A percentile compares a stretch with the other conserved stretches of the same genome.
These are phyloP conservation scores for Erannis defoliaria DNA, from an alignment of 2,888 invertebrate species.

Conservation along the genomic window DNA sequence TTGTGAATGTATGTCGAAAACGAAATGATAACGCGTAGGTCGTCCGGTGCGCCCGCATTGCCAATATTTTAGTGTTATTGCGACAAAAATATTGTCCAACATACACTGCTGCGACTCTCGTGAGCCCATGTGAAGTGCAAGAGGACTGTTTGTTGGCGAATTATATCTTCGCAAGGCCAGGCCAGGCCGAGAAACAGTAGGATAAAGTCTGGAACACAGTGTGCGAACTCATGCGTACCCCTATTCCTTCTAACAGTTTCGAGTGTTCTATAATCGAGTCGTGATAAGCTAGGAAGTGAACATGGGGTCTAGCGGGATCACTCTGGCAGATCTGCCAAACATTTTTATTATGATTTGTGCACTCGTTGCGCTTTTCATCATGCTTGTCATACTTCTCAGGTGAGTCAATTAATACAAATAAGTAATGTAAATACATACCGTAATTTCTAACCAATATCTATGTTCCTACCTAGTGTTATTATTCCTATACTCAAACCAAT, in stretches of 20 bases:
- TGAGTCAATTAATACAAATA: slow-evolving; percentile 65
- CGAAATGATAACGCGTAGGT: slow-evolving; percentile 57
- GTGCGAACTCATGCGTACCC: slow-evolving; percentile 67
- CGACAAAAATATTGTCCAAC: slow-evolving; percentile 60
- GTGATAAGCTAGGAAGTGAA: slow-evolving; percentile 53
- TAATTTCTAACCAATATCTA: background rate
- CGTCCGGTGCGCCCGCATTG: slow-evolving; percentile 44
- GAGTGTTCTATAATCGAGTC: slow-evolving; percentile 58
- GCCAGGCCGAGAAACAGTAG: slow-evolving; percentile 57
- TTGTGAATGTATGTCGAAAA: slow-evolving; percentile 64
- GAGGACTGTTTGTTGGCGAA: slow-evolving; percentile 52
- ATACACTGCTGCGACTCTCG: slow-evolving; percentile 40
- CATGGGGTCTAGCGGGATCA: slow-evolving; percentile 85
- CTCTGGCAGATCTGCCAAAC: slow-evolving; percentile 91
- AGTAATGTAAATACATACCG: background rate
- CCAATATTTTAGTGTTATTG: slow-evolving; percentile 57
- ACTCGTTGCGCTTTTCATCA: slow-evolving; percentile 90
- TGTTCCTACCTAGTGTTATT: background rate
- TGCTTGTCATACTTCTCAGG: slow-evolving; percentile 92
- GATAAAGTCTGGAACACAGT: slow-evolving; percentile 58
- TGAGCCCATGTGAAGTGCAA: slow-evolving; percentile 20
- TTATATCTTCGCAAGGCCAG: slow-evolving; percentile 54
- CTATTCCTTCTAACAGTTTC: slow-evolving; percentile 49
- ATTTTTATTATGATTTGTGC: slow-evolving; percentile 91
- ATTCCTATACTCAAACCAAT: background rate